Evolutionary conservation across 2,797 vertebrate genomes (phyloP).

Genomic region (Apogon talboti): DNA sequence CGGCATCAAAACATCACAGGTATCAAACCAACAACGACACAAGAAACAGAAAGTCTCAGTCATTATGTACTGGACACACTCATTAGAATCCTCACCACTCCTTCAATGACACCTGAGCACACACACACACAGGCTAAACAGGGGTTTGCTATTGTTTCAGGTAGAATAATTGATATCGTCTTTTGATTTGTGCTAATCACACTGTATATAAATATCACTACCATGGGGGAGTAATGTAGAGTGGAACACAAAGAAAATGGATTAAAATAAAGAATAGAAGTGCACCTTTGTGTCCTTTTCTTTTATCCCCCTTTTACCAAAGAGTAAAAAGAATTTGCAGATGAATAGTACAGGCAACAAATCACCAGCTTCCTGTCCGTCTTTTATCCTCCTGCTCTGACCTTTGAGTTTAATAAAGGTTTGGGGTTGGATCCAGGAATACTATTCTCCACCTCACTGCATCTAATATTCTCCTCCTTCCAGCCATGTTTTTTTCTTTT

Average conservation of each 20-base stretch:
- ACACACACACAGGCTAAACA: too few relatives aligned
- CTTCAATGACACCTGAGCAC: conserved; percentile 61
- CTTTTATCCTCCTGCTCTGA: conserved; percentile 57
- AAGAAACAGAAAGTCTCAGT: conserved; percentile 20
- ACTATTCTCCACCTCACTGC: conserved; percentile 40
- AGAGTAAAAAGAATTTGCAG: conserved; percentile 53
- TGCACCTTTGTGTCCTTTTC: conserved; percentile 52
- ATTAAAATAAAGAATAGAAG: conserved; percentile 53
- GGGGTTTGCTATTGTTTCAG: conserved; percentile 50
- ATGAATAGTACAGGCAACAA: conserved; percentile 59
- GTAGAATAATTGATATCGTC: conserved; percentile 51
- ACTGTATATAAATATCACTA: conserved; percentile 47
- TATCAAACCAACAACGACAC: neutral
- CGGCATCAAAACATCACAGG: conserved; percentile 40
- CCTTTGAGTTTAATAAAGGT: conserved; percentile 68
- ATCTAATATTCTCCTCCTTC: conserved; percentile 47
- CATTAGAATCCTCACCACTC: conserved; percentile 62
- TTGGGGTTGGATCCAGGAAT: conserved; percentile 42
- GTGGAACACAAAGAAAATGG: conserved; percentile 55
- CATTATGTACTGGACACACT: conserved; percentile 68
- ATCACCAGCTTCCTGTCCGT: conserved; percentile 51
- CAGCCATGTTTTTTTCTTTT: conserved; percentile 28
- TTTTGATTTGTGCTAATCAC: conserved; percentile 52
- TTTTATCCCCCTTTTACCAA: conserved; percentile 37
- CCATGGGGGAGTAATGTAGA: conserved; percentile 43